These are phyloP conservation scores for Drosophila pseudoananassae DNA, from an alignment of 1,140 invertebrate species.

Conservation along the genomic window DNA sequence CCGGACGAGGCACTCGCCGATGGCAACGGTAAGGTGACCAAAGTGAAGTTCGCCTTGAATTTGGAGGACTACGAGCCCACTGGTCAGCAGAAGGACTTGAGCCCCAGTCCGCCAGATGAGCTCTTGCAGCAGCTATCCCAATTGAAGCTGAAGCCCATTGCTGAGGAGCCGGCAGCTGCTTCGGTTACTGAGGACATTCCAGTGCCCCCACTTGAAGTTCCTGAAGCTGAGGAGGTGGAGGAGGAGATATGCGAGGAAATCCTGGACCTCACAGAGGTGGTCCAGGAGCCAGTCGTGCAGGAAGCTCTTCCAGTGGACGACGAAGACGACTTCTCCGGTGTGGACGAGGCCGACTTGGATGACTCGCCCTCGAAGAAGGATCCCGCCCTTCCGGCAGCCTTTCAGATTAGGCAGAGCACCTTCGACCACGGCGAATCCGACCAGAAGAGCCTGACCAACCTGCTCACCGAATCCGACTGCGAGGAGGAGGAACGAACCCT, in stretches of 20 bases:
- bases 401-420: conserved; percentile 55
- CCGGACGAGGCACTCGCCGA: conserved; percentile 6
- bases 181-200: not conserved
- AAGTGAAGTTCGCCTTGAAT: conserved; percentile 76
- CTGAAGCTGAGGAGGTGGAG: conserved; percentile 35
- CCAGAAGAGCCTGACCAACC: conserved; percentile 72
- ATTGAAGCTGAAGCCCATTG: conserved; percentile 71
- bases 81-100: conserved; percentile 10
- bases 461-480: conserved; percentile 74
- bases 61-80: conserved; percentile 77
- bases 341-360: conserved; percentile 63
- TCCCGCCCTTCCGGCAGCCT: not conserved
- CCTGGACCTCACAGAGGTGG: conserved; percentile 52
- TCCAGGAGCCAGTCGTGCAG: not conserved
- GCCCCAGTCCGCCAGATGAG: conserved; percentile 60
- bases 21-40: conserved; percentile 40
- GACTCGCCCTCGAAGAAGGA: conserved; percentile 6
- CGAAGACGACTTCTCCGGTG: conserved; percentile 67
- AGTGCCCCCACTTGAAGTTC: conserved; percentile 3
- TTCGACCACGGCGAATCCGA: conserved; percentile 72
- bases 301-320: conserved; percentile 21
- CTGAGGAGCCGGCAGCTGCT: conserved; percentile 41
- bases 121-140: conserved; percentile 88
- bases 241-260: conserved; percentile 81
- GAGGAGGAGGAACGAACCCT: conserved; percentile 71